Percentiles rank a stretch among this genome's conserved stretches.
phyloP scores from a whole-genome alignment of 2,888 invertebrate genomes.

The Oscheius sp. region DNA sequence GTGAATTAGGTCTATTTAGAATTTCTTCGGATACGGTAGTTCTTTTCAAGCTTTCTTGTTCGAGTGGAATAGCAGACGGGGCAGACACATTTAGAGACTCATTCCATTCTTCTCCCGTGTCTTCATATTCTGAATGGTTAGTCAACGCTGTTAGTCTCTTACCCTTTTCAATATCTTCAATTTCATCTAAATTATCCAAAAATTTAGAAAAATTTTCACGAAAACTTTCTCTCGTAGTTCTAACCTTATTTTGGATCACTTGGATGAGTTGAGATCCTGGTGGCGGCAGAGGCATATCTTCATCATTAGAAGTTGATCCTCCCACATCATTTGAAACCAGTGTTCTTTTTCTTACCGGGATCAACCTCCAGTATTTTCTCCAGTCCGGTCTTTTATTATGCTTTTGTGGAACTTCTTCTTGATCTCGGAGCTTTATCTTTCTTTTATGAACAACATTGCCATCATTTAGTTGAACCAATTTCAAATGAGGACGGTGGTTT shows the following conservation, averaged over 20 bases:
- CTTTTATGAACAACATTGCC: background rate
- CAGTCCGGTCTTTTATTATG: background rate
- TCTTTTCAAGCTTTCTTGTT: background rate
- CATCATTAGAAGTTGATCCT: background rate
- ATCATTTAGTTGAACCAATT: background rate
- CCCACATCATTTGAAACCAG: conserved; percentile 1
- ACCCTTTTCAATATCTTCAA: too few relatives aligned
- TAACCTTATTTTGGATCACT: background rate
- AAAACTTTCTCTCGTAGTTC: background rate
- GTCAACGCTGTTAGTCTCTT: too few relatives aligned
- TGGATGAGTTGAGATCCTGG: conserved; percentile 6
- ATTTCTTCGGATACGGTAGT: background rate
- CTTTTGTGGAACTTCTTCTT: background rate
- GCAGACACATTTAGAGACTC: too few relatives aligned
- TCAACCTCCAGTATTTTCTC: background rate
- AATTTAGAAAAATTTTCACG: too few relatives aligned
- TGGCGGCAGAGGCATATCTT: background rate
- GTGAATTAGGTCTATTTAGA: background rate
- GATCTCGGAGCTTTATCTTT: background rate
- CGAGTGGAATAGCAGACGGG: too few relatives aligned
- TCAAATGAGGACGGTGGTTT: background rate
- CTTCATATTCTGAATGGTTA: too few relatives aligned
- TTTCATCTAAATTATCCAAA: too few relatives aligned
- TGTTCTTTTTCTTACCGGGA: background rate
- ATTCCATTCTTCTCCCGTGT: too few relatives aligned